Base-by-base conservation (phyloP, 2,888 invertebrate genomes). In the Amaurobius ferox region DNA sequence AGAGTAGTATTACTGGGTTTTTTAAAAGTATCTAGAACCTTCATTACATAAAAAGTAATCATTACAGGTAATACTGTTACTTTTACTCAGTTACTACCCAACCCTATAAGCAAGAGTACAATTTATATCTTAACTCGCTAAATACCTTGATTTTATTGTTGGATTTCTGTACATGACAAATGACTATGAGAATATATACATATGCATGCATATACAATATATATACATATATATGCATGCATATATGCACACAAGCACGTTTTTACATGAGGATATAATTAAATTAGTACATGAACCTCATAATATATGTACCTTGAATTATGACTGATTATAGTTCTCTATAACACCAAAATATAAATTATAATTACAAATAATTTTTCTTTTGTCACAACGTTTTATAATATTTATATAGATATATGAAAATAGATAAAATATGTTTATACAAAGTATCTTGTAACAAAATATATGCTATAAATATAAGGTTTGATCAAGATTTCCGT, bases 401-500 rank as follows among this genome's bases (percentile, higher is more conserved):
- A 76, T 76, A 72, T 71, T 70, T 72, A 83, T 83, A 83, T 77
- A 77, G 64, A 72, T 83, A 77, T 83, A 72, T 66, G 72, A 83
- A 83, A 72, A 83, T 83, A 83, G 71, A 77, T 71, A 71, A 77
- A 83, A 83, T 76, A 76, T 77, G 35, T 83, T 83, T 83, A 71
- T 83, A 83, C 83, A 83, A 83, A 83, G 77, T 77, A 72, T 83
- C 28, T 66, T 72, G 28, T 39, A 77, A 83, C 76, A 64, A 83
- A 83, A 83, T 83, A 83, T 77, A 83, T 61, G 61, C 70, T 77
- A 64, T 83, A 83, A 81, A 83, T 83, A 83, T 83, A 83, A 77
- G 62, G 72, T 83, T 83, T 77, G 77, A 83, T 83, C 83, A 81
- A 70, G 79, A 81, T 76, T n/a, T 70, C 77, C 66, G 76, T 39